Evolutionary conservation across 2,888 invertebrate genomes (phyloP), one percentile per base, ranked within the genome.

Genomic region (Agrotis clavis): DNA sequence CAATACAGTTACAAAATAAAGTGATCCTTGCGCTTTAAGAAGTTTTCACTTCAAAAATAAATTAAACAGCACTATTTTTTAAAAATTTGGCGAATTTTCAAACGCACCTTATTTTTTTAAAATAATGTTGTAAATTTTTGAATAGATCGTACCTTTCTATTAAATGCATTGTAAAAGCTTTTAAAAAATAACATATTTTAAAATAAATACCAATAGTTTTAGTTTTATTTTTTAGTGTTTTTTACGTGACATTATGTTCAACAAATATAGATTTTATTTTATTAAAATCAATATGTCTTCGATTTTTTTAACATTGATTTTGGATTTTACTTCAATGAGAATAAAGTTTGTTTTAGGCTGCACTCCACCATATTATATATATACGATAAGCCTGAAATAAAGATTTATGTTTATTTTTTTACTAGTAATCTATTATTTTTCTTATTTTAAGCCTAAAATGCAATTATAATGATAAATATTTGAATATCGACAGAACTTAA

Each of bases 121-220:
- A 35, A 0, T 19, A 25, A 4, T 41, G 48, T 57, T 59, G 14
- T 18, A 19, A 69, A 48, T 0, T 66, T 48, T 41, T 45, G n/a
- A 19, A 2, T 35, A 63, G n/a, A 13, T 51, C 35, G 30, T 71
- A 63, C 51, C 30, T 54, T 53, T 60, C 30, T 21, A 57, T 78
- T 41, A 61, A 59, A 48, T 63, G 56, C 45, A 56, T 13, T 57
- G 21, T 67, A 77, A 7, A 72, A 60, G 35, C 62, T 67, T 73
- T 54, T 73, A 30, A 56, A 66, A 77, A 62, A 48, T 51, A 60
- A 60, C 30, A 16, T 71, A n/a, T n/a, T n/a, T 71, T 53, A 21
- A 60, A 70, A 63, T 64, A 65, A 64, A 67, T 81, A 79, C 79
- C 81, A 79, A 51, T 79, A 77, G 68, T 51, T 72, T 14, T 72